A percentile compares a stretch with the other conserved stretches of the same genome.
phyloP scores from a whole-genome alignment of 2,888 invertebrate genomes.

The Mayetiola destructor region DNA sequence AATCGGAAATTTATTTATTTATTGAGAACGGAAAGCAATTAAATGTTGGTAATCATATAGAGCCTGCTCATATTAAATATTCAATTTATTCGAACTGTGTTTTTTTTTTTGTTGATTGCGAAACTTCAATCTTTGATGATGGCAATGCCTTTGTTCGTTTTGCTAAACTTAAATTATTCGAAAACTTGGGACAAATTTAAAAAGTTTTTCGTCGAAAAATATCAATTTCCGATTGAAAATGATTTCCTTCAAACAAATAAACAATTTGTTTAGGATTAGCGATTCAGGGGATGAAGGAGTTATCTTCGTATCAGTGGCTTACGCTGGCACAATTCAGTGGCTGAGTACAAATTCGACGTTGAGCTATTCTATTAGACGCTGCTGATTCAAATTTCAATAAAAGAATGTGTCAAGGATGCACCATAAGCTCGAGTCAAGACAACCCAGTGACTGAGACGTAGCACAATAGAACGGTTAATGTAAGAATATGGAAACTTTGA shows the following conservation, averaged over 20 bases:
- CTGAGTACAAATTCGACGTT: not conserved
- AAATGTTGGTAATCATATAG: not conserved
- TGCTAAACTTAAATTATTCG: not conserved
- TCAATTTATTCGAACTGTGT: too few species aligned
- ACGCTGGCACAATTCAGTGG: too few species aligned
- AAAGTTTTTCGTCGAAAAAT: slow-evolving; percentile 9
- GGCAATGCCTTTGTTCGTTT: not conserved
- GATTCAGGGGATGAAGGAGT: not conserved
- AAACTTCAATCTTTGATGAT: not conserved
- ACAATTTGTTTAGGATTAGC: slow-evolving; percentile 3
- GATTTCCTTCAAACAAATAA: slow-evolving; percentile 2
- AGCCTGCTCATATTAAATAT: not conserved
- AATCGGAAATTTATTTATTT: not conserved
- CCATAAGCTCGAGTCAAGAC: not conserved
- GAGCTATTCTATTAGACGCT: not conserved
- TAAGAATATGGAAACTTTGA: too few species aligned
- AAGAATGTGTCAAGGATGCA: slow-evolving; percentile 5
- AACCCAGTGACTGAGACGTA: not conserved
- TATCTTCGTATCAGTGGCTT: too few species aligned
- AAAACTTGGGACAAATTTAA: not conserved
- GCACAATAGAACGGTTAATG: too few species aligned
- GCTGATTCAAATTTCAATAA: not conserved
- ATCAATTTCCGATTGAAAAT: slow-evolving; percentile 10
- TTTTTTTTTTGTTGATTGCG: not conserved
- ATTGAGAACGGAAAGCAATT: slow-evolving; percentile 6